phyloP scores from a whole-genome alignment of 1,140 invertebrate genomes.

The Trichonephila clavipes region DNA sequence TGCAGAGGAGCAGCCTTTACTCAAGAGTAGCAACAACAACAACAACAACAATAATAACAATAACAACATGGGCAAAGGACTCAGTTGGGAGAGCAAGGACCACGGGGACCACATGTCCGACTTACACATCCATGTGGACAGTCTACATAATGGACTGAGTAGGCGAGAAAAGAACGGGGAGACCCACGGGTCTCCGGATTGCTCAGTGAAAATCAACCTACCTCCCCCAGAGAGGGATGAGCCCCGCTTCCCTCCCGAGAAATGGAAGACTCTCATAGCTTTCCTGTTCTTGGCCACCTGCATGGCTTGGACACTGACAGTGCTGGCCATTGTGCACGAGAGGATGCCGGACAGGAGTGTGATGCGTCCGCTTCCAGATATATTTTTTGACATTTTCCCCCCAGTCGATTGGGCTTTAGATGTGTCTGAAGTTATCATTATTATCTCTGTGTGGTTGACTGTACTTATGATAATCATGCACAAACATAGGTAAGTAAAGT shows the following conservation, averaged over 20 bases:
- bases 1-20: slow-evolving; percentile 69
- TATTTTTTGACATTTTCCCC: slow-evolving; percentile 88
- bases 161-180: slow-evolving; percentile 74
- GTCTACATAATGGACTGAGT: slow-evolving; percentile 69
- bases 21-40: slow-evolving; percentile 43
- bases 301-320: slow-evolving; percentile 82
- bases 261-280: slow-evolving; percentile 86
- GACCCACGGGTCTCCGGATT: slow-evolving; percentile 48
- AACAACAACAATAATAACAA: neutral
- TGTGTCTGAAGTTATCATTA: slow-evolving; percentile 92
- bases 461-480: slow-evolving; percentile 90
- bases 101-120: slow-evolving; percentile 63
- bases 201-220: slow-evolving; percentile 83
- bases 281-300: slow-evolving; percentile 82
- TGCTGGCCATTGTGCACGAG: slow-evolving; percentile 91
- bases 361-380: slow-evolving; percentile 89
- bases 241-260: slow-evolving; percentile 86
- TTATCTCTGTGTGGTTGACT: slow-evolving; percentile 87
- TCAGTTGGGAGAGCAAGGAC: slow-evolving; percentile 68
- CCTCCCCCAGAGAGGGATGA: slow-evolving; percentile 84
- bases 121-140: slow-evolving; percentile 65
- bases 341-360: slow-evolving; percentile 88
- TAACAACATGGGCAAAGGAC: slow-evolving; percentile 63
- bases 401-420: slow-evolving; percentile 89
- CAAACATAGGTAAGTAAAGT: slow-evolving; percentile 86